Evolutionary conservation across 2,888 invertebrate species (phyloP).

Genomic region (Lithodes maja): DNA sequence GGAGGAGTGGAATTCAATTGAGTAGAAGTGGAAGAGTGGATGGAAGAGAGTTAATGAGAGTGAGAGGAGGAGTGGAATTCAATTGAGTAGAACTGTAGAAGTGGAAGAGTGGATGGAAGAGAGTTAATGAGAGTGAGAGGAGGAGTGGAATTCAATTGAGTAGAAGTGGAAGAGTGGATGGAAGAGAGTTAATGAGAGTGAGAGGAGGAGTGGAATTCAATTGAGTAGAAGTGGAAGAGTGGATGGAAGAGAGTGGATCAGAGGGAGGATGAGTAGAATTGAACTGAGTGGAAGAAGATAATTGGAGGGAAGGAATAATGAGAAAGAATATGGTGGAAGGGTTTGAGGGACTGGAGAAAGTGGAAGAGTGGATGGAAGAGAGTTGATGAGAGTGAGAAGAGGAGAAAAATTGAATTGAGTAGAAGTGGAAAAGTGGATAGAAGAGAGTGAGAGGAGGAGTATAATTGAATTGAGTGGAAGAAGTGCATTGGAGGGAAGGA

Average conservation of each 20-base stretch:
- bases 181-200: too few relatives aligned
- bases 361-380: background rate
- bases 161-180: too few relatives aligned
- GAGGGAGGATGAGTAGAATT: background rate
- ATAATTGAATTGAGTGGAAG: too few relatives aligned
- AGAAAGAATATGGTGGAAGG: background rate
- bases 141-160: too few relatives aligned
- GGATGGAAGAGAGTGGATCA: background rate
- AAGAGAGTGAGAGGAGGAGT: too few relatives aligned
- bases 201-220: background rate
- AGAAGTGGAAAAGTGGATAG: too few relatives aligned
- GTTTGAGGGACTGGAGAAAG: background rate
- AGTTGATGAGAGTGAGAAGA: background rate
- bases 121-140: background rate
- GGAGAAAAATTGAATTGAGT: background rate
- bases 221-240: background rate
- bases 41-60: too few relatives aligned
- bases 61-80: background rate
- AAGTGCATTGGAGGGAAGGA: too few relatives aligned
- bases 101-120: background rate
- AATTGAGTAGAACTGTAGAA: too few relatives aligned
- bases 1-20: too few relatives aligned
- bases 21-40: too few relatives aligned
- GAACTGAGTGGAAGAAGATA: background rate
- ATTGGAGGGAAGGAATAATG: background rate